Conservation (phyloP, 2,888 invertebrate genomes). For the Lasiommata megera region DNA sequence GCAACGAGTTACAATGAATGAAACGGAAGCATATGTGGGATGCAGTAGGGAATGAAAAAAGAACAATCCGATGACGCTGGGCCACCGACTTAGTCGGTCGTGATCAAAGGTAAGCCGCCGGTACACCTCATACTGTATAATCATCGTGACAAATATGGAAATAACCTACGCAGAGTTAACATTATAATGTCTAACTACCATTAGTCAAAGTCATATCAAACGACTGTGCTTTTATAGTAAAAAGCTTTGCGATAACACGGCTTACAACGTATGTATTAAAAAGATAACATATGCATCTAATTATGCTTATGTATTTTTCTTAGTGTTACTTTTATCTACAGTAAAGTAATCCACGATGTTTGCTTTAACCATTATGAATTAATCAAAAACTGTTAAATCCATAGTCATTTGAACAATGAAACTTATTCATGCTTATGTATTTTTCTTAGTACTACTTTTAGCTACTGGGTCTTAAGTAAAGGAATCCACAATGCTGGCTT, state of each 20-base stretch:
- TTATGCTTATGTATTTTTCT: neutral
- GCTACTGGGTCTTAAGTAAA: too few species aligned
- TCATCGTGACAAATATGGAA: conserved; percentile 59
- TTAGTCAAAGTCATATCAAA: conserved; percentile 50
- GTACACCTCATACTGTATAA: conserved; percentile 49
- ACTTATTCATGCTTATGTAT: neutral
- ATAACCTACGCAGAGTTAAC: conserved; percentile 48
- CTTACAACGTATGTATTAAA: conserved; percentile 8
- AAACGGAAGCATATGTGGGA: conserved; percentile 65
- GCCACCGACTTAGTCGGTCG: conserved; percentile 69
- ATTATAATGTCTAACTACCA: conserved; percentile 44
- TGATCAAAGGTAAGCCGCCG: conserved; percentile 62
- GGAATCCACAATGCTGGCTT: too few species aligned
- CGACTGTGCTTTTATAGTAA: conserved; percentile 25
- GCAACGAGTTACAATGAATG: conserved; percentile 35
- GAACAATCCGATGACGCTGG: conserved; percentile 51
- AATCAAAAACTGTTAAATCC: too few species aligned
- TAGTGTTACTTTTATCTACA: neutral
- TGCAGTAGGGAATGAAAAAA: conserved; percentile 54
- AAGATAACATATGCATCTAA: conserved; percentile 14
- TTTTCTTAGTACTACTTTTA: neutral
- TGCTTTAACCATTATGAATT: too few species aligned
- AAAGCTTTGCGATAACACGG: conserved; percentile 15
- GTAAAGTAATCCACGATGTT: too few species aligned
- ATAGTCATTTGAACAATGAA: too few species aligned